A percentile compares a stretch with the other conserved stretches of the same genome.
Evolutionary conservation across 2,888 invertebrate genomes (phyloP).

Genomic region (Magallana nippona): DNA sequence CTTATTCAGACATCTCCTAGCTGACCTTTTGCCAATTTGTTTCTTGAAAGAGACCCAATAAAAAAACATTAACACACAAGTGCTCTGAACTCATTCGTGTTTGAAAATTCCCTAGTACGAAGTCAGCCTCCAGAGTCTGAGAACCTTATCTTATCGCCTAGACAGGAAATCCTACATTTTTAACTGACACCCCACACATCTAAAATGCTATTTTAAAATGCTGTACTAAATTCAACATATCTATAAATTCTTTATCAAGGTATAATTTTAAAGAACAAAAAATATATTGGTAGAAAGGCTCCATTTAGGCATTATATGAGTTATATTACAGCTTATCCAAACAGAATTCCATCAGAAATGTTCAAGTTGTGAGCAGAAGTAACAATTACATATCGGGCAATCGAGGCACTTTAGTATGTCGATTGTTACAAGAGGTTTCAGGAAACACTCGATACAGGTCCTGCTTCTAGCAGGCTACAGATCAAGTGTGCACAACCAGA

Average conservation of each 20-base stretch:
- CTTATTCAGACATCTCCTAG: background rate
- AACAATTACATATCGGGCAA: background rate
- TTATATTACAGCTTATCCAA: too few relatives aligned
- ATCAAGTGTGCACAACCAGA: slow-evolving; percentile 8
- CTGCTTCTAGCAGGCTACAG: slow-evolving; percentile 15
- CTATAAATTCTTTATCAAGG: background rate
- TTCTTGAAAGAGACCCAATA: slow-evolving; percentile 26
- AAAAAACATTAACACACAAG: slow-evolving; percentile 15
- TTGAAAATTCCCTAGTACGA: background rate
- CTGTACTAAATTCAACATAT: background rate
- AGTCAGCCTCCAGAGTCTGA: background rate
- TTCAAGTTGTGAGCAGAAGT: background rate
- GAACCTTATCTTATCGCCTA: slow-evolving; percentile 25
- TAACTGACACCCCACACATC: background rate
- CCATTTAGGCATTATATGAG: too few relatives aligned
- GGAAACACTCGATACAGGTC: slow-evolving; percentile 13
- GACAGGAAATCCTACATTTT: slow-evolving; percentile 26
- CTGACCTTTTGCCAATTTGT: slow-evolving; percentile 24
- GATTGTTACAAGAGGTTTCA: slow-evolving; percentile 32
- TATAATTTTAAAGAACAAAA: too few relatives aligned
- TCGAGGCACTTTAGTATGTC: background rate
- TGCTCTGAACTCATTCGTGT: background rate
- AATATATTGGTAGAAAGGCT: too few relatives aligned
- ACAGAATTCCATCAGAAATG: background rate
- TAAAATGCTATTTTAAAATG: background rate